Conservation (phyloP, 2,888 invertebrate genomes). For the Escarpia spicata region DNA sequence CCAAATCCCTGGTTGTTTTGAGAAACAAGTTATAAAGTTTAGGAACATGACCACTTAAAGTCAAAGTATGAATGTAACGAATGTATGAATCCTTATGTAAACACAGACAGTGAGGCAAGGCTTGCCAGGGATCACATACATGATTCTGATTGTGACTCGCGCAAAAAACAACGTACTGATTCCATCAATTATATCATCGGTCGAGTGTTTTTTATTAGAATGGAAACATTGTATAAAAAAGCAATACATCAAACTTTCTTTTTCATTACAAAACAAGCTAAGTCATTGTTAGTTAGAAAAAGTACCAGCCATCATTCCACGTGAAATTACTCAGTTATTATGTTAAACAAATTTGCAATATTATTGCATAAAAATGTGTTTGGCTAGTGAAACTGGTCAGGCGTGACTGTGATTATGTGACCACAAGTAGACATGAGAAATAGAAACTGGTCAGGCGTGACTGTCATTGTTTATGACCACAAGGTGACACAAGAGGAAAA, state of each 20-base stretch:
- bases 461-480: not conserved
- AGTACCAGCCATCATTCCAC: not conserved
- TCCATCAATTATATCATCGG: too few species aligned
- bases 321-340: not conserved
- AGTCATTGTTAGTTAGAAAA: not conserved
- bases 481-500: constrained; percentile 29
- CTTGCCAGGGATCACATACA: too few species aligned
- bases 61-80: too few species aligned
- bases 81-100: too few species aligned
- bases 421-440: too few species aligned
- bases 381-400: not conserved
- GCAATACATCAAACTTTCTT: not conserved
- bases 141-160: too few species aligned
- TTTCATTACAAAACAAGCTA: not conserved
- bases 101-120: too few species aligned
- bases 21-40: too few species aligned
- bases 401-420: not conserved
- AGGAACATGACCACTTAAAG: too few species aligned
- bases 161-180: too few species aligned
- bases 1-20: too few species aligned
- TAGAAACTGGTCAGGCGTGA: not conserved
- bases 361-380: not conserved
- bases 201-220: not conserved
- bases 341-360: not conserved
- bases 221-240: not conserved